Conservation (phyloP, 2,113 vertebrate genomes). For the Pelusios castaneus region DNA sequence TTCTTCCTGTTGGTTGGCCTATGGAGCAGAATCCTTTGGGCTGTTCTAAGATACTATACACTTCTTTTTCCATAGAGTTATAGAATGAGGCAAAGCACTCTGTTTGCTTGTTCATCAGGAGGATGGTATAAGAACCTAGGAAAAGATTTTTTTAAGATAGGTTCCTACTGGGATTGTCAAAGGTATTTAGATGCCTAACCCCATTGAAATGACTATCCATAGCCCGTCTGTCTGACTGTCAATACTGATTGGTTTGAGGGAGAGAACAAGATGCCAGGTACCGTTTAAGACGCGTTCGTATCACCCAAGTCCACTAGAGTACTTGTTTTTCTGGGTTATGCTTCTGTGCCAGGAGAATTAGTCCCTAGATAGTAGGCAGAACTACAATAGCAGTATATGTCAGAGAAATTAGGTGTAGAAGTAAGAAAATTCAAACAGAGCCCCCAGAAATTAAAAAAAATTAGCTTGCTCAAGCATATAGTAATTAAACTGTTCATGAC, state of each 20-base stretch:
- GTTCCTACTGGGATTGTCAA: background rate
- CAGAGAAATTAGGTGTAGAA: constrained; percentile 49
- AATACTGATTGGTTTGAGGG: background rate
- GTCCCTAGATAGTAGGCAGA: constrained; percentile 8
- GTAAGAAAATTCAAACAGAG: constrained; percentile 41
- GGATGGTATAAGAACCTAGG: background rate
- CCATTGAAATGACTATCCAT: background rate
- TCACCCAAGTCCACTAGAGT: background rate
- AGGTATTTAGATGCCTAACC: background rate
- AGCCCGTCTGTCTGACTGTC: background rate
- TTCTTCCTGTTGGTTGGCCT: background rate
- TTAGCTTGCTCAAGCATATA: constrained; percentile 36
- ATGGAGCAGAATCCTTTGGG: background rate
- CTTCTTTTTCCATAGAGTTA: background rate
- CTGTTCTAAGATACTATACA: background rate
- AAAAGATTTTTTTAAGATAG: background rate
- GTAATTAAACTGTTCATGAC: constrained; percentile 83
- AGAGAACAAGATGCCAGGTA: background rate
- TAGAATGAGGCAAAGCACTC: background rate
- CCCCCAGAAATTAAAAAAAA: constrained; percentile 5
- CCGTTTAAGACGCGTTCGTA: background rate
- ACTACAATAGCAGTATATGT: background rate
- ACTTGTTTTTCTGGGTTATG: background rate
- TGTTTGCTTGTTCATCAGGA: background rate
- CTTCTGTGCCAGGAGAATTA: background rate